phyloP scores from a whole-genome alignment of 2,797 vertebrate species.

The Peromyscus attwateri region DNA sequence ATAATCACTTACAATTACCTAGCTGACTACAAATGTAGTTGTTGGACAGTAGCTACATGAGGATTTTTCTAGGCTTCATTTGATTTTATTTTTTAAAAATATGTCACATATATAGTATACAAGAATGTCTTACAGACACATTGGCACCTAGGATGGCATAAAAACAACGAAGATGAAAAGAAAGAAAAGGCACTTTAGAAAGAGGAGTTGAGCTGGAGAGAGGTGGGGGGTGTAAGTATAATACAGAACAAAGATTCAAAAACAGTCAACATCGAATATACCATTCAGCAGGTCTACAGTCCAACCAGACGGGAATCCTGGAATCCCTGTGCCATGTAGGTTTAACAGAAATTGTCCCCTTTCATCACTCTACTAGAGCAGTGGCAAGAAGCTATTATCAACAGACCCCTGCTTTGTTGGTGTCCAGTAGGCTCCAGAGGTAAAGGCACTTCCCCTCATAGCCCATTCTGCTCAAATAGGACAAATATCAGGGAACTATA shows the following conservation, averaged over 20 bases:
- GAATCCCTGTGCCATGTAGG: neutral
- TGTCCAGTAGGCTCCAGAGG: neutral
- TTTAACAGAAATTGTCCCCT: neutral
- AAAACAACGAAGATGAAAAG: neutral
- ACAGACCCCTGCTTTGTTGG: neutral
- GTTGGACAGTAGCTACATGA: neutral
- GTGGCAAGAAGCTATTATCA: neutral
- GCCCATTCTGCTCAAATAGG: neutral
- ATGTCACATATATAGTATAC: neutral
- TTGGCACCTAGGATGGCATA: neutral
- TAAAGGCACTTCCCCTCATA: neutral
- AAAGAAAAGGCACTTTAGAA: neutral
- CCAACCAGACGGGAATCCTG: neutral
- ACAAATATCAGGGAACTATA: neutral
- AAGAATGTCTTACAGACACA: neutral
- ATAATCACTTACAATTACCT: conserved; percentile 31
- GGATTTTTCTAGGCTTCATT: neutral
- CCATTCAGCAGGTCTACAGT: neutral
- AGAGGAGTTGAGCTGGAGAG: too few species aligned
- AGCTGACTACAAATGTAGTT: neutral
- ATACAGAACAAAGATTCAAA: neutral
- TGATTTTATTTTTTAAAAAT: neutral
- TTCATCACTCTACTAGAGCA: neutral
- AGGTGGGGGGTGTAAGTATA: neutral
- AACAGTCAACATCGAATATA: neutral